Base-by-base conservation (phyloP, 2,888 invertebrate species). In the Pristionchus fissidentatus region DNA sequence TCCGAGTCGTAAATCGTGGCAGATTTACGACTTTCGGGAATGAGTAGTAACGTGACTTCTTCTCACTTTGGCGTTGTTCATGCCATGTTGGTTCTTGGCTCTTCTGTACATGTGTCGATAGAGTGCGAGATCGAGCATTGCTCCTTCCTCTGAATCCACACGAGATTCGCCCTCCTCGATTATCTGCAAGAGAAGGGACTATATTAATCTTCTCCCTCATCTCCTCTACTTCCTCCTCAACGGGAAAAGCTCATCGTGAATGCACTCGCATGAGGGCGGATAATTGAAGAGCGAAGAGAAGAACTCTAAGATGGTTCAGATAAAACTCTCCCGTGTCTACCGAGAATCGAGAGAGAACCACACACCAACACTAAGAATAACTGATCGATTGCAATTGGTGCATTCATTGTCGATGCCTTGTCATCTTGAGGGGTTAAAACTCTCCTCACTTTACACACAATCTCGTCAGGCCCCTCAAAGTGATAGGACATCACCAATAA, bases 61-160 rank as follows among this genome's bases (percentile, higher is more conserved):
- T 4, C 15, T n/a, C n/a, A 87, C 87, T 85, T 87, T 87, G 19
- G 88, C 88, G 77, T 88, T 88, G 3, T 80, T 79, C 87, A 88
- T 87, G 3, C 88, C 88, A 73, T 86, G 86, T 75, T 88, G 85
- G n/a, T 79, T 86, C 84, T 87, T 86, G 22, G 88, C 87, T 26
- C 85, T 57, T 10, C 86, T 79, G 75, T 85, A 85, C 84, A 88
- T 84, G 26, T 84, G 82, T 26, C 86, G 62, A 81, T 87, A 87
- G 4, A 88, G 83, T 29, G 87, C 86, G 22, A 85, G 49, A 46
- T 88, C 86, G 49, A 88, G 83, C 75, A 80, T 78, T 38, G 85
- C 85, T 3, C 85, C 66, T 32, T 87, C 87, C 38, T 85, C 84
- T 15, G 29, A 32, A 19, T 57, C 84, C 43, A 73, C 38, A 19